Evolutionary conservation across 2,888 invertebrate genomes (phyloP).

Genomic region (Leucania comma): DNA sequence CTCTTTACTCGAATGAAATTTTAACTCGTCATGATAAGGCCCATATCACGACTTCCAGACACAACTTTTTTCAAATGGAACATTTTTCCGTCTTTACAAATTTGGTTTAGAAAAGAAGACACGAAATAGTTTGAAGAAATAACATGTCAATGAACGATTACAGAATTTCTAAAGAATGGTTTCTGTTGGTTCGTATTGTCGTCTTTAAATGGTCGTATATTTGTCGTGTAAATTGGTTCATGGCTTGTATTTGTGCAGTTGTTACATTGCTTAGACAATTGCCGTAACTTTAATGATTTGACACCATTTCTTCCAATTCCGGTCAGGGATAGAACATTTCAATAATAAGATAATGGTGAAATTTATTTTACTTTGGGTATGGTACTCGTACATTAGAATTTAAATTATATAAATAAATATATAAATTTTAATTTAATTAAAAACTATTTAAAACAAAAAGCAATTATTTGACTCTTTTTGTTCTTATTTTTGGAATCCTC

Average conservation of each 20-base stretch:
- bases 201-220: constrained; percentile 76
- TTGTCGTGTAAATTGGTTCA: constrained; percentile 84
- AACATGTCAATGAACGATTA: constrained; percentile 45
- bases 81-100: neutral
- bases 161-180: constrained; percentile 41
- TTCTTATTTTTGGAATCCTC: neutral
- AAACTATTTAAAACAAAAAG: neutral
- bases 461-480: neutral
- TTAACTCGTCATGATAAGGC: no score
- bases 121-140: neutral
- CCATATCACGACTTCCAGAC: neutral
- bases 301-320: constrained; percentile 81
- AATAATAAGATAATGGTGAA: constrained; percentile 67
- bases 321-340: constrained; percentile 77
- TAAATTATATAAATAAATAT: no score
- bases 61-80: neutral
- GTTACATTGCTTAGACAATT: constrained; percentile 77
- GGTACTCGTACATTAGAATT: neutral
- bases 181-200: constrained; percentile 54
- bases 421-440: constrained; percentile 14
- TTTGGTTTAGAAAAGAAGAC: constrained; percentile 1
- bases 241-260: constrained; percentile 83
- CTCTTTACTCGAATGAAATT: no score
- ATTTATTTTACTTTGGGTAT: constrained; percentile 41
- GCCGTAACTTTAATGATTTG: constrained; percentile 77